Evolutionary conservation across 2,113 vertebrate genomes (phyloP), one percentile per base, ranked within the genome.

Genomic region (Tragelaphus strepsiceros): DNA sequence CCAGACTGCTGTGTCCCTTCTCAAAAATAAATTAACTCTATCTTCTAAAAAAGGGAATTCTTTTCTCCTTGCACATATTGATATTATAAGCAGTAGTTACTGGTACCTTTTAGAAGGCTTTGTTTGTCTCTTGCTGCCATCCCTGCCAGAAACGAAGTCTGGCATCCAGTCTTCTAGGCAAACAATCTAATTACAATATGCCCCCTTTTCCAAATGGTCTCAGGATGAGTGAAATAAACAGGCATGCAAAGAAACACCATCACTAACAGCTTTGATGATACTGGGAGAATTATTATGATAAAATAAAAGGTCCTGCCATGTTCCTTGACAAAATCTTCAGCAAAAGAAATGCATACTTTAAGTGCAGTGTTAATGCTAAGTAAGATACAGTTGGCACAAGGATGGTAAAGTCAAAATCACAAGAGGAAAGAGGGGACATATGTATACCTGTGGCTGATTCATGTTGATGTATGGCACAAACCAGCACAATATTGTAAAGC

Each of bases 11-110:
- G 4, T 84, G 54, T 51, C 77, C 88, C 82, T 87, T 92, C 96
- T 97, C 88, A 74, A 94, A 96, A 94, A 67, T 71, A 95, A 97
- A 97, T 94, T 94, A 96, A 92, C 94, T 88, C 1, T 39, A 30
- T 62, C 56, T 94, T 77, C n/a, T 26, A 64, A 78, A 12, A 67
- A 94, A 96, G 84, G 67, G 30, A 88, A 87, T 92, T 95, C 15
- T 92, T 95, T 95, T 56, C 39, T 80, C 80, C 58, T 71, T 53
- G 53, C n/a, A 80, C 15, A 16, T 80, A 62, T 83, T 96, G 92
- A 11, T 83, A 78, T 86, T 96, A 92, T 78, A 89, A 97, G 86
- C 19, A 13, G 62, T 46, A 87, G 85, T 95, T 95, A 54, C 89
- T 39, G 49, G 53, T 93, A 94, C 21, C 78, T 94, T 80, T 96